Base-by-base conservation (phyloP, 2,113 vertebrate species). In the Orcinus orca region DNA sequence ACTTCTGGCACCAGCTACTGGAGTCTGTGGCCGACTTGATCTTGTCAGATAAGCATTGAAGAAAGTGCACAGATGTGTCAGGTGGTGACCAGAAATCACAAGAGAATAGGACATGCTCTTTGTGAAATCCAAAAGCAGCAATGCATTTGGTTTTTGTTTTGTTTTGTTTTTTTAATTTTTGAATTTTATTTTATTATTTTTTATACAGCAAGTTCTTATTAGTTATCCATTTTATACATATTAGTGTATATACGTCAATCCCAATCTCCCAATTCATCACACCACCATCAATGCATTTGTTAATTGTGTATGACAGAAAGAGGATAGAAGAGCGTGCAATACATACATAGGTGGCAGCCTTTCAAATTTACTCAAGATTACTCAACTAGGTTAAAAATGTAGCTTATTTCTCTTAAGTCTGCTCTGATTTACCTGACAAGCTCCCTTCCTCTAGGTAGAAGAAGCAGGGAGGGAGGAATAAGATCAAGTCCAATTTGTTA, bases 401-500 rank as follows among this genome's bases (percentile, higher is more conserved):
- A n/a, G 31, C 29, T 50, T 94, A 60, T 38, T 88, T 53, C 53
- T 50, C 26, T 67, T 67, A 29, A 80, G 65, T 90, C 33, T 62
- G 29, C 38, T 81, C 67, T 79, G 25, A 63, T 83, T 38, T 62
- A 67, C 82, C n/a, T 74, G 68, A 79, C 3, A 65, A 67, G 38
- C n/a, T 38, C 20, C 14, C 85, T 44, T 21, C 53, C 53, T 70
- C 44, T 81, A 60, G 31, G n/a, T 44, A 70, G 50, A 84, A 70
- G 50, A 84, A 76, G 21, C 55, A 10, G 18, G 65, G 26, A 44
- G 4, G 25, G 44, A 55, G 33, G 44, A 18, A 79, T 31, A 80
- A 86, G 17, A 68, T 60, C 26, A 29, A 92, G 26, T 90, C 47
- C 79, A 93, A 68, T 96, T 95, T 93, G 58, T 89, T 89, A 70